phyloP scores from a whole-genome alignment of 2,888 invertebrate species.

The Pheosia gnoma region DNA sequence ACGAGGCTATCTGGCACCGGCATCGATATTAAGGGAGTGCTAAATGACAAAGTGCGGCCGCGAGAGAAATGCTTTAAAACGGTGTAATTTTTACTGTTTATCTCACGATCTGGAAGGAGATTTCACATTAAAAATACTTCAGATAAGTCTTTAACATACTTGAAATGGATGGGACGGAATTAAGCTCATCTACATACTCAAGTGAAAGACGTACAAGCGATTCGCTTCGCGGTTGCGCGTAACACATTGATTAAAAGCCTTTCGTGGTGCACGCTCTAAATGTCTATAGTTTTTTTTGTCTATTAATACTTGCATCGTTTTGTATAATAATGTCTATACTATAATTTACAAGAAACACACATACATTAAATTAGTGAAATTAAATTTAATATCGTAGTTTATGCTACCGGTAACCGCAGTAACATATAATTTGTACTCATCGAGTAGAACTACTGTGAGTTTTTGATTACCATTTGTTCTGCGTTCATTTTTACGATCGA shows the following conservation, averaged over 20 bases:
- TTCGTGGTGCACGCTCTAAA: conserved; percentile 59
- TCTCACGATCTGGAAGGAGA: conserved; percentile 66
- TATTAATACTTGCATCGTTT: conserved; percentile 53
- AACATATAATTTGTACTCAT: conserved; percentile 40
- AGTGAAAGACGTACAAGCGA: conserved; percentile 49
- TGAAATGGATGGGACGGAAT: conserved; percentile 50
- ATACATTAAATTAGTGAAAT: conserved; percentile 31
- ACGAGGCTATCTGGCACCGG: conserved; percentile 73
- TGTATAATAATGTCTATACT: conserved; percentile 52
- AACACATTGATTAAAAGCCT: conserved; percentile 60
- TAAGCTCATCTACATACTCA: conserved; percentile 60
- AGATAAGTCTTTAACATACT: conserved; percentile 63
- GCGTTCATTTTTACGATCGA: conserved; percentile 35
- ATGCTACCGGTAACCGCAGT: conserved; percentile 19
- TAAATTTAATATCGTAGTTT: conserved; percentile 31
- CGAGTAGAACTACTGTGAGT: conserved; percentile 36
- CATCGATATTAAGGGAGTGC: conserved; percentile 80
- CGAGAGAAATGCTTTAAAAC: conserved; percentile 75
- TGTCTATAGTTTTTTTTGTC: conserved; percentile 38
- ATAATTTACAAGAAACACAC: conserved; percentile 49
- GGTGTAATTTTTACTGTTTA: conserved; percentile 75
- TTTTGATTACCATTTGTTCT: conserved; percentile 36
- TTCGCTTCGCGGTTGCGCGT: conserved; percentile 53
- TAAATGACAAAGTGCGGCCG: conserved; percentile 79
- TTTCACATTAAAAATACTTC: conserved; percentile 67